Percentiles rank a stretch among this genome's conserved stretches.
phyloP scores from a whole-genome alignment of 2,888 invertebrate species.

The Parochlus steinenii region DNA sequence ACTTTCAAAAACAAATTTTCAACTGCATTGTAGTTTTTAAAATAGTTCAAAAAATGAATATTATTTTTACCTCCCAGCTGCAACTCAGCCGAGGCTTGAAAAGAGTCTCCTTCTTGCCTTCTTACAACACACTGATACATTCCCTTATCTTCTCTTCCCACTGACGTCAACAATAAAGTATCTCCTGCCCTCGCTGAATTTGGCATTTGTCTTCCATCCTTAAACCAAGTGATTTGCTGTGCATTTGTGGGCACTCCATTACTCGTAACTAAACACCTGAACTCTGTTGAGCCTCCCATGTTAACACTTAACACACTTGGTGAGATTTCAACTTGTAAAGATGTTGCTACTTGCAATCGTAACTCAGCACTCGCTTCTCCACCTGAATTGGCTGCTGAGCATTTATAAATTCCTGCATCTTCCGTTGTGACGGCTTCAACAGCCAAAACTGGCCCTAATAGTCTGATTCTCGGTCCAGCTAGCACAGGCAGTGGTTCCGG shows the following conservation, averaged over 20 bases:
- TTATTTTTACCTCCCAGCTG: conserved; percentile 44
- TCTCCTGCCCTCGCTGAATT: conserved; percentile 47
- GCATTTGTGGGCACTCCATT: conserved; percentile 37
- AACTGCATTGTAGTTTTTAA: background rate
- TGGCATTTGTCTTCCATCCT: conserved; percentile 48
- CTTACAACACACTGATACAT: conserved; percentile 63
- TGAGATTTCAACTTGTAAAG: conserved; percentile 47
- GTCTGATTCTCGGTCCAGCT: conserved; percentile 44
- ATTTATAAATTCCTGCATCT: conserved; percentile 50
- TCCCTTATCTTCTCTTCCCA: conserved; percentile 53
- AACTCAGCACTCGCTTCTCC: conserved; percentile 54
- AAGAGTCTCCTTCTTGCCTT: conserved; percentile 53
- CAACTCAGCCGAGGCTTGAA: conserved; percentile 58
- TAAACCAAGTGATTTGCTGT: conserved; percentile 46
- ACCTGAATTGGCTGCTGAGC: conserved; percentile 49
- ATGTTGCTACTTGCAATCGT: conserved; percentile 44
- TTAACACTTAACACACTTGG: conserved; percentile 51
- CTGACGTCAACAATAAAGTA: conserved; percentile 44
- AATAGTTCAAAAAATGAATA: background rate
- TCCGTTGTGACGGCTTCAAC: conserved; percentile 53
- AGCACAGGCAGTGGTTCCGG: conserved; percentile 44
- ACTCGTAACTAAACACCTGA: conserved; percentile 43
- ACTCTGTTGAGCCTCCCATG: conserved; percentile 56
- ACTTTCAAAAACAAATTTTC: background rate
- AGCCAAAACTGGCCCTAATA: conserved; percentile 50